Evolutionary conservation across 1,140 invertebrate species (phyloP).

Genomic region (Trichomalopsis sarcophagae): DNA sequence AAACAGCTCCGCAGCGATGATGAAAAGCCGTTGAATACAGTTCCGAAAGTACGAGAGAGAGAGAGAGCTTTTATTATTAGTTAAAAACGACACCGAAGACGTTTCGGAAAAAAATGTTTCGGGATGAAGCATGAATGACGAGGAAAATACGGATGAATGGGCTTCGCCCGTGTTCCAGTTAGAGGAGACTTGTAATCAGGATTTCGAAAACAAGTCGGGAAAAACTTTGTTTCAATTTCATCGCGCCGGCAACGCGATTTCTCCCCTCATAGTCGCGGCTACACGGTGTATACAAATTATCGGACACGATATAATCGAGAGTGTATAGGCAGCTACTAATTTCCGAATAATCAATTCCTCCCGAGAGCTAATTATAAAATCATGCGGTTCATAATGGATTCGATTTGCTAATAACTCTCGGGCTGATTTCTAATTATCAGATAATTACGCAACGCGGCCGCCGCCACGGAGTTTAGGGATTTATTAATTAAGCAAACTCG

Average conservation of each 20-base stretch:
- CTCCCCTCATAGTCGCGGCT: too few species aligned
- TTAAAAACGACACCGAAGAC: too few species aligned
- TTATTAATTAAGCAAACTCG: slow-evolving; percentile 43
- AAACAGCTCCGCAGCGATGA: background rate
- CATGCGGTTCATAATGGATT: background rate
- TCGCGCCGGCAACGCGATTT: too few species aligned
- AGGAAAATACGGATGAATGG: too few species aligned
- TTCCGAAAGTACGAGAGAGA: background rate
- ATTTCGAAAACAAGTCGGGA: too few species aligned
- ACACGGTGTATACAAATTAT: background rate
- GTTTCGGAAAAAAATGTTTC: too few species aligned
- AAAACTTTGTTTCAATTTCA: too few species aligned
- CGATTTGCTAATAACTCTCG: background rate
- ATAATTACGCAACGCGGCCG: background rate
- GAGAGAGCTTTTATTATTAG: too few species aligned
- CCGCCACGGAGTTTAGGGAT: background rate
- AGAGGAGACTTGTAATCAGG: too few species aligned
- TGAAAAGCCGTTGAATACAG: background rate
- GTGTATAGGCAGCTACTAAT: background rate
- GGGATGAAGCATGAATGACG: too few species aligned
- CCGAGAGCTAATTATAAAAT: background rate
- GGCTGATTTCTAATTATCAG: slow-evolving; percentile 1
- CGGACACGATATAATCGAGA: background rate
- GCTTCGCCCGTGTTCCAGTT: too few species aligned
- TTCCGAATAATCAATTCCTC: background rate